phyloP scores from a whole-genome alignment of 2,797 vertebrate species.

The Podarcis lilfordi region DNA sequence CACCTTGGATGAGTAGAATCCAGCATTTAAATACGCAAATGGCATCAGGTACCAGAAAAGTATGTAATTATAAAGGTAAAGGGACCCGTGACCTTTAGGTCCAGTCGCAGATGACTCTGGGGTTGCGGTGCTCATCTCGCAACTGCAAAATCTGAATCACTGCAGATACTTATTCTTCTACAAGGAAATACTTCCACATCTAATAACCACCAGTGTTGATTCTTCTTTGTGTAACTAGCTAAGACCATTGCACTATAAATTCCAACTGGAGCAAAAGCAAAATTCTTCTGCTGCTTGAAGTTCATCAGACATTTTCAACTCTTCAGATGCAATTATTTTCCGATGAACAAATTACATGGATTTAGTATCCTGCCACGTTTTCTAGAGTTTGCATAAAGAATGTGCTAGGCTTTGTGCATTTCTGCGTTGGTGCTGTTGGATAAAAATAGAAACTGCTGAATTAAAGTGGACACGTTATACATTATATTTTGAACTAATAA shows the following conservation, averaged over 20 bases:
- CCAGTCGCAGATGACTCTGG: no score
- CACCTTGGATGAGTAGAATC: background rate
- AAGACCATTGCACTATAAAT: conserved; percentile 28
- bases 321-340: conserved; percentile 46
- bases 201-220: background rate
- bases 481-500: background rate
- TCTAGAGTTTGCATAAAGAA: background rate
- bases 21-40: background rate
- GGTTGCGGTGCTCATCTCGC: no score
- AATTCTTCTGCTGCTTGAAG: conserved; percentile 41
- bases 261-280: conserved; percentile 17
- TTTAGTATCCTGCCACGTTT: conserved; percentile 43
- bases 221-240: conserved; percentile 33
- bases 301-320: conserved; percentile 37
- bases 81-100: no score
- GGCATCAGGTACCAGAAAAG: background rate
- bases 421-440: background rate
- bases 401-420: no score
- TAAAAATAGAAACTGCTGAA: background rate
- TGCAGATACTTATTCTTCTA: conserved; percentile 26
- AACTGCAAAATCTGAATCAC: background rate
- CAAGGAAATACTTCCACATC: conserved; percentile 25
- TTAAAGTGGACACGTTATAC: background rate
- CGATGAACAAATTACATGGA: conserved; percentile 48
- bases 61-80: background rate